Base-by-base conservation (phyloP, 2,797 vertebrate genomes). In the Poeciliopsis turneri region DNA sequence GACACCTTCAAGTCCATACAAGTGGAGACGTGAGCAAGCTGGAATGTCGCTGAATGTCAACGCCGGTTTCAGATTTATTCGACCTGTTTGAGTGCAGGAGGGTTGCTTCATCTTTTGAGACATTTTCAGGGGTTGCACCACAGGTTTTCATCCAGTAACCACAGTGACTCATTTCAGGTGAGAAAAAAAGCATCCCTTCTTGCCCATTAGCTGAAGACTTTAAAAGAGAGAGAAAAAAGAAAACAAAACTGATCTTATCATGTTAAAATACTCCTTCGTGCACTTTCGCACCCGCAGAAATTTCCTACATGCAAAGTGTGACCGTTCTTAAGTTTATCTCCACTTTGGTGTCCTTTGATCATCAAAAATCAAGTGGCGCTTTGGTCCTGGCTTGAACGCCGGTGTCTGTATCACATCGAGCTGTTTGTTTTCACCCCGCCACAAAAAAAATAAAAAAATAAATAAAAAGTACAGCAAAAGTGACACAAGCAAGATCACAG, bases 1-100 rank as follows among this genome's bases (percentile, higher is more conserved):
- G 89, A 91, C 88, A 91, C 87, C 80, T 92, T 90, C 79, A 90
- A 85, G 91, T 84, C 80, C 51, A 69, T 64, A 76, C 61, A 3
- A 66, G 59, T 41, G 70, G 68, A 77, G 79, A 81, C 69, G 72
- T 82, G 79, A 75, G 30, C 61, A 84, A 79, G 53, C 61, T 51
- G 75, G 81, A 59, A 79, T 72, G 81, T 84, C 51, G 77, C 80
- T 46, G 68, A 71, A 46, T 46, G 78, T 71, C 75, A 77, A 80
- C 76, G 7, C 36, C 66, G 64, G 53, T 20, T 47, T 47, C 46
- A 74, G 66, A 10, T 88, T 74, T 70, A 18, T 74, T 86, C 5
- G 1, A n/a, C 87, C 76, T 80, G 36, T 59, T 70, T n/a, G 39
- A 74, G 74, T 0, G 4, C 68, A 81, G 46, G 81, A 88, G 81